Base-by-base conservation (phyloP, 2,888 invertebrate species). In the Morpho deidamia region DNA sequence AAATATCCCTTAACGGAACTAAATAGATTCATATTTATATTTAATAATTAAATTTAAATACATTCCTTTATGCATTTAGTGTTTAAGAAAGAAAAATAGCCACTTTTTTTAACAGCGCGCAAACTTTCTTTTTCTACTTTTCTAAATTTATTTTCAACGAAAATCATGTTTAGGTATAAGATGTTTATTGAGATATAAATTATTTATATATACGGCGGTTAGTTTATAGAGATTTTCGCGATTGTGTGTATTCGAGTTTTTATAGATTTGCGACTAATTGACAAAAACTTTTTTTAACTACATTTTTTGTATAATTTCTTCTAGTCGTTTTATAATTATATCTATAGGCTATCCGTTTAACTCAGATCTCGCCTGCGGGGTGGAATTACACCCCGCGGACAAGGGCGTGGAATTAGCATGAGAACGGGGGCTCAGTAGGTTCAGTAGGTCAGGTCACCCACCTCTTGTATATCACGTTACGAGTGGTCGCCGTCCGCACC, bases 101-200 rank as follows among this genome's bases (percentile, higher is more conserved):
- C 41, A 46, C 37, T 38, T 54, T 52, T 49, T 55, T 43, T 34
- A 45, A 40, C 11, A 56, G 48, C 50, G 55, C 51, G 51, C 51
- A 51, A 51, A 55, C 10, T 40, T 37, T 52, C 8, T 41, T 47
- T 55, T 44, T 44, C 7, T 39, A 39, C 34, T 8, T 40, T 51
- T 51, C 34, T 33, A 11, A 14, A 12, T 41, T 40, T 54, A 44
- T 50, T 41, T 46, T 39, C 34, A 38, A 38, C 14, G 39, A 34
- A 53, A 48, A 37, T 14, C 11, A 32, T 11, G 14, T 48, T 45
- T 49, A 54, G 44, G 11, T 32, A 4, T 54, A 45, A 43, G 54
- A 14, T 39, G 32, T 39, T 51, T 34, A 40, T 39, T 45, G 33
- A 37, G 12, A 11, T 45, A 8, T 46, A 9, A 52, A 39, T 39